phyloP scores from a whole-genome alignment of 2,797 vertebrate species.

The Peromyscus attwateri region DNA sequence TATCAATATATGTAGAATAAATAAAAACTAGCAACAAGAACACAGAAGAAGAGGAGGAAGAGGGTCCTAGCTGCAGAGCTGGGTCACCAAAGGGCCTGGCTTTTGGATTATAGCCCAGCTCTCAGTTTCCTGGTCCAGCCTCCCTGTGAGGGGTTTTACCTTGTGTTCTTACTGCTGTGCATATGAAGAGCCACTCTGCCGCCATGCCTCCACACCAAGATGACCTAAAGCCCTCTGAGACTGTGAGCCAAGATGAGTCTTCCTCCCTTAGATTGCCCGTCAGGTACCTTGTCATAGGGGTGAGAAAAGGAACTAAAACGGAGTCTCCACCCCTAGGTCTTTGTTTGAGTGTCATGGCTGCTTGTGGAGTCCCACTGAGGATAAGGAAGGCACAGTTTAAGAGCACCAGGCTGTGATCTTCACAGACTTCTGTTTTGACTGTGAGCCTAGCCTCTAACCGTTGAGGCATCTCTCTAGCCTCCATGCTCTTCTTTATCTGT shows the following conservation, averaged over 20 bases:
- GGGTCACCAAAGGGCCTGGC: too few relatives aligned
- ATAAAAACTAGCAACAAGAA: background rate
- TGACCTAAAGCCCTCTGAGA: background rate
- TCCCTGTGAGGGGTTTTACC: background rate
- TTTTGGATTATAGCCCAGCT: background rate
- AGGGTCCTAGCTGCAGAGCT: background rate
- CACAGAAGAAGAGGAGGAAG: background rate
- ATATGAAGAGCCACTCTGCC: background rate
- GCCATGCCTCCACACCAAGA: background rate
- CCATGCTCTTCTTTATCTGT: background rate
- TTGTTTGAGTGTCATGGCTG: background rate
- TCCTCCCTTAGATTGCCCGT: background rate
- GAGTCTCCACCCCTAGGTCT: background rate
- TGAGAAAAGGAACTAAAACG: background rate
- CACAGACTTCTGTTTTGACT: background rate
- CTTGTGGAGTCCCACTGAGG: background rate
- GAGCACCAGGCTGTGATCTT: background rate
- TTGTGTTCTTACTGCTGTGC: background rate
- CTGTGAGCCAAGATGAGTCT: background rate
- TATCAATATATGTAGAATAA: background rate
- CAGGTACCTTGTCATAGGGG: background rate
- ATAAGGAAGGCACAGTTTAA: background rate
- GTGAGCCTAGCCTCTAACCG: background rate
- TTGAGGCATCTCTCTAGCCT: background rate
- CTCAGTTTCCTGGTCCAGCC: background rate